Evolutionary conservation across 2,888 invertebrate genomes (phyloP).

Genomic region (Muscina levida): DNA sequence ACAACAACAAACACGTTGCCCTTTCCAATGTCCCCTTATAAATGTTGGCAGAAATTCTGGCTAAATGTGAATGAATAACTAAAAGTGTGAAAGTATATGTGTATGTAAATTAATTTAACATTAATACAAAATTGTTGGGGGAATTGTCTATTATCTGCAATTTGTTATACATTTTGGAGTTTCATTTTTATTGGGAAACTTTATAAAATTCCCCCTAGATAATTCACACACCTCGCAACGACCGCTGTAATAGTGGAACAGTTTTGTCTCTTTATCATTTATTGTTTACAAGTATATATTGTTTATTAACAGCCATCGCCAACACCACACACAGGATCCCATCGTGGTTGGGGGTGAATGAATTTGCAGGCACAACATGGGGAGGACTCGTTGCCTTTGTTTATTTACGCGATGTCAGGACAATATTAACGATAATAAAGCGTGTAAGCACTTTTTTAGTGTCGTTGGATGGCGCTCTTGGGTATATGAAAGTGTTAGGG

Average conservation of each 20-base stretch:
- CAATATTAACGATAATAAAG: background rate
- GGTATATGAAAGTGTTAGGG: background rate
- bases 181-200: no score
- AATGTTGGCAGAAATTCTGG: no score
- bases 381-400: background rate
- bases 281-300: background rate
- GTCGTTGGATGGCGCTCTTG: background rate
- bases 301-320: background rate
- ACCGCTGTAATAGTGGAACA: background rate
- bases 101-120: constrained; percentile 30
- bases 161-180: background rate
- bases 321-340: no score
- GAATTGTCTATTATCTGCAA: no score
- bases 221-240: no score
- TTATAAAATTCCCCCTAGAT: no score
- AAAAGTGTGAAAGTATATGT: no score
- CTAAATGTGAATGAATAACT: no score
- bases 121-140: constrained; percentile 17
- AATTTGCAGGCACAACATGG: background rate
- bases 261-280: background rate
- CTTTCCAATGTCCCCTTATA: no score
- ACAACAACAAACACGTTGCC: no score
- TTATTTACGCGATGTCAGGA: constrained; percentile 22
- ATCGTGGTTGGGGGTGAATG: background rate
- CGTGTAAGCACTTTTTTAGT: constrained; percentile 3